These are phyloP conservation scores for Amblyornis subalaris DNA, from an alignment of 2,113 vertebrate genomes.

Conservation along the genomic window DNA sequence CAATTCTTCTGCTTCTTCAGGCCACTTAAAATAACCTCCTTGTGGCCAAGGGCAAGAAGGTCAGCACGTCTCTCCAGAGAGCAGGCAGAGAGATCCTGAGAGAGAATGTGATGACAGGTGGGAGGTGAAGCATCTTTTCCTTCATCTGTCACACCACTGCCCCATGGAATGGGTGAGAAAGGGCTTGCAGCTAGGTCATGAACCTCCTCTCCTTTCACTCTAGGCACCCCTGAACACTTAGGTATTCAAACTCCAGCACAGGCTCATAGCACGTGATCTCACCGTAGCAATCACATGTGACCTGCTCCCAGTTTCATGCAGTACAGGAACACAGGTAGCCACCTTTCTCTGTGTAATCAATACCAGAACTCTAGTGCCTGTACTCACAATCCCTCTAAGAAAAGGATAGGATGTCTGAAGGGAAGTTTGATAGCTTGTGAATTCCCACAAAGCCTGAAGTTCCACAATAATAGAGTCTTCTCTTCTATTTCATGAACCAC, in stretches of 20 bases:
- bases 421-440: background rate
- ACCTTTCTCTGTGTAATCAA: background rate
- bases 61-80: background rate
- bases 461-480: background rate
- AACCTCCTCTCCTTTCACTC: background rate
- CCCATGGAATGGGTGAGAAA: background rate
- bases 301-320: background rate
- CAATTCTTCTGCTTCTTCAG: background rate
- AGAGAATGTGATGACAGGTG: background rate
- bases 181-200: background rate
- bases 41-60: background rate
- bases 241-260: background rate
- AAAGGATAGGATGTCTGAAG: background rate
- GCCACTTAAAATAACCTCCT: background rate
- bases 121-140: background rate
- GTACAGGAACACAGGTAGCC: accelerated
- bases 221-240: background rate
- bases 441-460: background rate
- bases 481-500: background rate
- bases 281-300: background rate
- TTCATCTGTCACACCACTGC: background rate
- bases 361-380: background rate
- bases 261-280: accelerated
- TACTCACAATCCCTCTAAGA: background rate
- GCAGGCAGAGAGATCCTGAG: background rate